Evolutionary conservation across 2,113 vertebrate species (phyloP).

Genomic region (Zosterops borbonicus): DNA sequence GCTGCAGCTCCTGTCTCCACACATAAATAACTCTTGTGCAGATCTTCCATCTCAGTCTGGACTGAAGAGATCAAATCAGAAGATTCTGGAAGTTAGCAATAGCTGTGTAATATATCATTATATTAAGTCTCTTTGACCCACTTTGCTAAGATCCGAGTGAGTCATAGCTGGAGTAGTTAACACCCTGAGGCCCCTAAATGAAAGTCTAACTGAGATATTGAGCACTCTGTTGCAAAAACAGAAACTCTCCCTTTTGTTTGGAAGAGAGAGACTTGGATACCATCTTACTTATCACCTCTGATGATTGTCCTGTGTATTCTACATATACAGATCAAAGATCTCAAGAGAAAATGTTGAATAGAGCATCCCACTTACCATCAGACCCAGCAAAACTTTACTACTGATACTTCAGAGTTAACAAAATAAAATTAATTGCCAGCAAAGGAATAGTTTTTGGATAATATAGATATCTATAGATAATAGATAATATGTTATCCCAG

Average conservation of each 20-base stretch:
- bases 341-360: slow-evolving; percentile 41
- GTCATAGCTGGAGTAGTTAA: not conserved
- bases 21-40: not conserved
- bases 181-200: not conserved
- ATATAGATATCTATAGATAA: too few species aligned
- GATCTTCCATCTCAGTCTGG: not conserved
- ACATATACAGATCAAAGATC: not conserved
- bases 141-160: not conserved
- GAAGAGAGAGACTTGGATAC: not conserved
- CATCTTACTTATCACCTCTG: not conserved
- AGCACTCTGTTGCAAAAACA: not conserved
- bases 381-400: not conserved
- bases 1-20: not conserved
- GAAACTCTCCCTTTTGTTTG: not conserved
- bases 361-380: not conserved
- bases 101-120: not conserved
- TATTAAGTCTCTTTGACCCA: not conserved
- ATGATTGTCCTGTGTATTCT: not conserved
- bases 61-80: not conserved
- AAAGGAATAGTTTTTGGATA: not conserved
- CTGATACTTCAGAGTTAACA: not conserved
- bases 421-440: not conserved
- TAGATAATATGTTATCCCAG: not conserved
- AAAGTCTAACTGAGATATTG: not conserved
- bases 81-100: not conserved